Base-by-base conservation (phyloP, 2,113 vertebrate species). In the Charadrius vociferus region DNA sequence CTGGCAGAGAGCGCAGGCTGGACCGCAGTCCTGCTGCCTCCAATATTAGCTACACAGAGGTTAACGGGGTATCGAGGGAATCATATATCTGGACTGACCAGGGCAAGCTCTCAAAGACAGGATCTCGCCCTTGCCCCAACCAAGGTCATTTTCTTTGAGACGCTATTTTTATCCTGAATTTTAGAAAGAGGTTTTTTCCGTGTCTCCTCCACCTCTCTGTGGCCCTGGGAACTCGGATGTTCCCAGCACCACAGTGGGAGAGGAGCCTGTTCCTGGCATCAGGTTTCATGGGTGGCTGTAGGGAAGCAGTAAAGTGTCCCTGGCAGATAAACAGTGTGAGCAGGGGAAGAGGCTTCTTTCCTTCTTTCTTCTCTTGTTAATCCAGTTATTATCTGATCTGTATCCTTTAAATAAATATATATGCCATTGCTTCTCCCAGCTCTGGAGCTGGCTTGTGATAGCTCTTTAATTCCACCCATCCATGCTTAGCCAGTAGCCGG, bases 91-190 rank as follows among this genome's bases (percentile, higher is more conserved):
- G 45, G 6, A 12, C 39, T 75, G 72, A 80, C 34, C 49, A 79
- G 61, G 62, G 27, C 81, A 74, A 39, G 70, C 21, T 84, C 56
- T 79, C 81, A 52, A 59, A 84, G 65, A 24, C 73, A 87, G 47
- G 73, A 75, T 52, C 93, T 84, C 0, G 0, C 12, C 72, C 93
- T 83, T 8, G 62, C 79, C 78, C 65, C 81, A 61, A 34, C 52
- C 84, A 89, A 93, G 77, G 89, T 84, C 4, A 6, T 80, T 86
- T 91, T 79, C 81, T 92, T 62, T 70, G 53, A 80, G 70, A 68
- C 21, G 49, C 58, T 96, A 93, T 96, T 96, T 95, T 97, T 93
- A 88, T 16, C 70, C 47, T 53, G 56, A 56, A 85, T n/a, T 89
- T 87, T 71, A 61, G 82, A 55, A 62, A 32, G 56, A 52, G 2